Conservation (phyloP, 30 jellyfish, hydroid and myxozoan species). For the Morbakka virulenta region DNA sequence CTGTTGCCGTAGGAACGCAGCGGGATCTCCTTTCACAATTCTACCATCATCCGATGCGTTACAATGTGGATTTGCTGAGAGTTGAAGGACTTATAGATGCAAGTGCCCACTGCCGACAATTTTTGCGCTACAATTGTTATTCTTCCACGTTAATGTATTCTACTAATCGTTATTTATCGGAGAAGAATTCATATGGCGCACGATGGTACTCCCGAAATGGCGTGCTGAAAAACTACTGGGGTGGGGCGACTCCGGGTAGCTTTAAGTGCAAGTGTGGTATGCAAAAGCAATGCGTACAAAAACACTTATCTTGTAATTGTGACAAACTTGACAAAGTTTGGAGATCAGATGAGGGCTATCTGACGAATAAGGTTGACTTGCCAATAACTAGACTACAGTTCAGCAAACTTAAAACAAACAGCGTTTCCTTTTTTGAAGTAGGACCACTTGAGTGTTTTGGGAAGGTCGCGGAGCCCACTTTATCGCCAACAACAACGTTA, state of each 20-base stretch:
- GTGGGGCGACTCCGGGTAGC: slow-evolving; percentile 73
- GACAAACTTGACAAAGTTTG: slow-evolving; percentile 69
- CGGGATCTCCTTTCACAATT: slow-evolving; percentile 1
- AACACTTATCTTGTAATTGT: slow-evolving; percentile 69
- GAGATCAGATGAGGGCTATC: slow-evolving; percentile 86
- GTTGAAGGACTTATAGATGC: slow-evolving; percentile 27
- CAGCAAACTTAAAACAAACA: slow-evolving; percentile 57
- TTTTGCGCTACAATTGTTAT: slow-evolving; percentile 63
- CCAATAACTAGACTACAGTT: slow-evolving; percentile 82
- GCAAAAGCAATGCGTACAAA: slow-evolving; percentile 58
- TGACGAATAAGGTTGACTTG: slow-evolving; percentile 46
- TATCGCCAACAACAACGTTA: background rate
- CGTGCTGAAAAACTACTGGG: slow-evolving; percentile 76
- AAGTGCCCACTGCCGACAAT: slow-evolving; percentile 76
- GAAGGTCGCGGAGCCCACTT: slow-evolving; percentile 35
- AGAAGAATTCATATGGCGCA: slow-evolving; percentile 72
- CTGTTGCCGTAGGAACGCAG: slow-evolving; percentile 36
- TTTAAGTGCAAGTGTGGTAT: slow-evolving; percentile 85
- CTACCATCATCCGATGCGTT: slow-evolving; percentile 53
- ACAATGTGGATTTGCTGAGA: slow-evolving; percentile 9
- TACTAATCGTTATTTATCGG: slow-evolving; percentile 41
- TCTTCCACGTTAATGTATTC: slow-evolving; percentile 72
- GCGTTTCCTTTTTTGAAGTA: slow-evolving; percentile 59
- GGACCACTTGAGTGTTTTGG: slow-evolving; percentile 91
- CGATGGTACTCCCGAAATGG: slow-evolving; percentile 84